A percentile compares a stretch with the other conserved stretches of the same genome.
phyloP scores from a whole-genome alignment of 2,113 vertebrate species.

The Anser brachyrhynchus region DNA sequence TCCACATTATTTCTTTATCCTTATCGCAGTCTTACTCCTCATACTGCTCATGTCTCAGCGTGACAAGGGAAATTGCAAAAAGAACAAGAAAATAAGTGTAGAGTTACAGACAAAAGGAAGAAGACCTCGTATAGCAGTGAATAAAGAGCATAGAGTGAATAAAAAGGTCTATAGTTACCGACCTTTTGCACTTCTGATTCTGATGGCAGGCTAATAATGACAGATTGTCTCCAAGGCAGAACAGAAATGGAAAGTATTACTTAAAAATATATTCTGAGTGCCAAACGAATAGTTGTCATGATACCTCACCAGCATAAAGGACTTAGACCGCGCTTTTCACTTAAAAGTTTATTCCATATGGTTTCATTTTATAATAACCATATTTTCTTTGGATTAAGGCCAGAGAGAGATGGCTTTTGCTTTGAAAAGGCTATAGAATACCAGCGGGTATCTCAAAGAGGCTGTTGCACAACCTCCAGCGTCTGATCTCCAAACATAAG shows the following conservation, averaged over 20 bases:
- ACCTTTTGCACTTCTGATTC: neutral
- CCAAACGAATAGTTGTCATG: neutral
- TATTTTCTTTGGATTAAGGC: neutral
- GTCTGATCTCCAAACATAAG: neutral
- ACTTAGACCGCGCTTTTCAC: neutral
- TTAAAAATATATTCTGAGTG: neutral
- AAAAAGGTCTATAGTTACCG: neutral
- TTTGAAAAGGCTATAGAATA: slow-evolving; percentile 1
- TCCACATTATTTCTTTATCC: neutral
- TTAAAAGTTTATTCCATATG: neutral
- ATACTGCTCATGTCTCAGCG: neutral
- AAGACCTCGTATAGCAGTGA: neutral
- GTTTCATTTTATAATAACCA: neutral
- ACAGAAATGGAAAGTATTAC: neutral
- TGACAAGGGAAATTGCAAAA: neutral
- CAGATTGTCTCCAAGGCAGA: neutral
- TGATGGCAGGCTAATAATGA: neutral
- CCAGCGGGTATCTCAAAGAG: neutral
- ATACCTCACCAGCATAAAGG: neutral
- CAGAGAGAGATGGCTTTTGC: neutral
- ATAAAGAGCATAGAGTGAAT: neutral
- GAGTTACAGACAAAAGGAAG: neutral
- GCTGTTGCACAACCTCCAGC: neutral
- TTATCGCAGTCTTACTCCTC: neutral
- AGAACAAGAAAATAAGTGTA: neutral